Percentiles rank a stretch among this genome's conserved stretches.
phyloP scores from a whole-genome alignment of 1,140 invertebrate genomes.

The Radopholus similis region DNA sequence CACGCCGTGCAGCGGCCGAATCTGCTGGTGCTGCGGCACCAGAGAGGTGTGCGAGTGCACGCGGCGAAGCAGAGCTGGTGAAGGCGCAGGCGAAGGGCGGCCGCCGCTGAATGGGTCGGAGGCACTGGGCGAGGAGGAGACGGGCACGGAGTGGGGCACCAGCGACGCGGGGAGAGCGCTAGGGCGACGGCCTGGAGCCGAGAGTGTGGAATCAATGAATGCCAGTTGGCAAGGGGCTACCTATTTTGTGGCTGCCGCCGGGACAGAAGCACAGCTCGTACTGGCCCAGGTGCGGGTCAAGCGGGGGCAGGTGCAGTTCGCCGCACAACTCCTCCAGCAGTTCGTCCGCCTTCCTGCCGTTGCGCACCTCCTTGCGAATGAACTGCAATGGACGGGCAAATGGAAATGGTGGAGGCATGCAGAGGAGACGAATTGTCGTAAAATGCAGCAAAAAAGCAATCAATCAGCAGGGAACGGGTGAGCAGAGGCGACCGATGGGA shows the following conservation, averaged over 20 bases:
- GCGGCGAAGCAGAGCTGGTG: conserved; percentile 5
- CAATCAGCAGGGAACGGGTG: no score
- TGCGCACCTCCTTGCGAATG: conserved; percentile 43
- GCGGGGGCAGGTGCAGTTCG: conserved; percentile 30
- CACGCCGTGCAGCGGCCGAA: conserved; percentile 17
- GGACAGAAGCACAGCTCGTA: conserved; percentile 40
- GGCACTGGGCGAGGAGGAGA: no score
- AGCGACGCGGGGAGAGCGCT: neutral
- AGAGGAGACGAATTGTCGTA: neutral
- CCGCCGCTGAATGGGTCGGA: neutral
- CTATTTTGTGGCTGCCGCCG: neutral
- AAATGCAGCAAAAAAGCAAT: neutral
- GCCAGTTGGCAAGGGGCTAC: neutral
- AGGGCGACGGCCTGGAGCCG: neutral
- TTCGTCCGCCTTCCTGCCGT: conserved; percentile 30
- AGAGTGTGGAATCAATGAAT: neutral
- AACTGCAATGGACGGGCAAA: conserved; percentile 31
- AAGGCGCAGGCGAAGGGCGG: neutral
- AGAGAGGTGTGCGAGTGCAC: conserved; percentile 15
- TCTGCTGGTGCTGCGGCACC: neutral
- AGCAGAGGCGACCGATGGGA: no score
- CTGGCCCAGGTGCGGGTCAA: conserved; percentile 27
- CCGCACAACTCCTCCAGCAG: conserved; percentile 30
- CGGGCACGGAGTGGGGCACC: neutral
- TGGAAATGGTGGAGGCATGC: neutral